Evolutionary conservation across 2,888 invertebrate genomes (phyloP), one percentile per base, ranked within the genome.

Genomic region (Chrysina gloriosa): DNA sequence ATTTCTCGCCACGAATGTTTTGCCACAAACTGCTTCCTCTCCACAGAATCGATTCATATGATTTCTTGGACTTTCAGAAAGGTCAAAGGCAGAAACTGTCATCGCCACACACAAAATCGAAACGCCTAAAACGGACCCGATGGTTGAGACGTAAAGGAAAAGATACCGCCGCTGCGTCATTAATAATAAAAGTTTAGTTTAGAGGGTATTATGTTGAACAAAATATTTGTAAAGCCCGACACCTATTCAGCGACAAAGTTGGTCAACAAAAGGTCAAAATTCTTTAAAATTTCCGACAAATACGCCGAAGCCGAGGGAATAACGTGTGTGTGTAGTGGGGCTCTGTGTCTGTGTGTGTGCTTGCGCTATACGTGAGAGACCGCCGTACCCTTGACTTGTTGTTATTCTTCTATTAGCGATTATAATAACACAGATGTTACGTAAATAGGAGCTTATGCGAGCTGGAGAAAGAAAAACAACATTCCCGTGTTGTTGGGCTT

Each of bases 401-500:
- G 68, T 68, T 68, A 68, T 68, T 64, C 61, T 68, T 68, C 52
- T 68, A 68, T 68, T 68, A 68, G 68, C 68, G 68, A 64, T 68
- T 68, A 68, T 68, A 68, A 68, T 68, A 68, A 67, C 68, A 68
- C 68, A 68, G 68, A 68, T 68, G 68, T 68, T 68, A 65, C 65
- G 56, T 65, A 65, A 65, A 65, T 65, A 47, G 56, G 36, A 56
- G 56, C 56, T 56, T 56, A 56, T 39, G 56, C 25, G 29, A 23
- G 39, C 21, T 19, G 21, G 56, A 56, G n/a, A n/a, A n/a, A n/a
- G n/a, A 56, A 56, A 31, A 56, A 56, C 56, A 56, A 56, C 56
- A 56, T 56, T 56, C 56, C 54, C 54, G 48, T 4, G 34, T 27
- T 50, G 50, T 50, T 50, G 50, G 50, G 27, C 25, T 50, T 11